These are phyloP conservation scores for Tipula confusa DNA, from an alignment of 2,888 invertebrate species.

Conservation along the genomic window DNA sequence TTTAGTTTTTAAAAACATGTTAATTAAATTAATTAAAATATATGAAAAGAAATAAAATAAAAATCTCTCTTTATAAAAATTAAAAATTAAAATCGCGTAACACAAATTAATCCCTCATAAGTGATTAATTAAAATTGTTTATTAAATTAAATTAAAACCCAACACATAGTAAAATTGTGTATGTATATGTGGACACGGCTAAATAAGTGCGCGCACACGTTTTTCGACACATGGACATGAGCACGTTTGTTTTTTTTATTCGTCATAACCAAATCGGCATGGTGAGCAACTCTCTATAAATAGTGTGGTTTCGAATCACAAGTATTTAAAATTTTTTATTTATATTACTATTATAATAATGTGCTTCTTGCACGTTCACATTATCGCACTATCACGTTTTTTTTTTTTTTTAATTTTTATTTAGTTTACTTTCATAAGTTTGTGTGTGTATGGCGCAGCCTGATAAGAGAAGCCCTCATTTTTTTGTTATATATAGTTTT, in stretches of 20 bases:
- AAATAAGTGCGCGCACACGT: background rate
- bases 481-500: no score
- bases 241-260: background rate
- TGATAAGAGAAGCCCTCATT: background rate
- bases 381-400: background rate
- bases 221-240: background rate
- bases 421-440: no score
- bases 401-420: background rate
- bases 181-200: background rate
- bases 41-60: no score
- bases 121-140: conserved; percentile 8
- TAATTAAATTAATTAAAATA: background rate
- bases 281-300: no score
- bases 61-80: no score
- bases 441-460: no score
- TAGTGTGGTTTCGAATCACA: no score
- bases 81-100: background rate
- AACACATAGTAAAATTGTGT: background rate
- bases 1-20: background rate
- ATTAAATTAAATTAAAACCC: background rate
- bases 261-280: no score
- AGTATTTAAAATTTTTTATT: no score
- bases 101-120: background rate
- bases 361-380: background rate
- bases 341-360: no score